These are phyloP conservation scores for Euproctis similis DNA, from an alignment of 2,888 invertebrate genomes.

Conservation along the genomic window DNA sequence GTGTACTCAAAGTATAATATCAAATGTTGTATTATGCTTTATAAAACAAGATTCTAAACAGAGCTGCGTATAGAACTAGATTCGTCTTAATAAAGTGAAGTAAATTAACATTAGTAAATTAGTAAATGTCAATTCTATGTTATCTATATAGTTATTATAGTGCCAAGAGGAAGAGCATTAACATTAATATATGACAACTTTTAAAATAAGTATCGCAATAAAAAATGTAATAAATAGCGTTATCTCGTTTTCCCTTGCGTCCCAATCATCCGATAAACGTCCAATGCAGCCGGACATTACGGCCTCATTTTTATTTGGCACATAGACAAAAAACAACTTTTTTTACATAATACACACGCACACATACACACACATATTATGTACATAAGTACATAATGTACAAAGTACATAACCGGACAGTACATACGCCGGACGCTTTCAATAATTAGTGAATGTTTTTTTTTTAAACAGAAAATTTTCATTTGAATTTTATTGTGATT, in stretches of 20 bases:
- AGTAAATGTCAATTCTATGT: conserved; percentile 14
- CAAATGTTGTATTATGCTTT: too few relatives aligned
- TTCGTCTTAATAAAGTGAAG: too few relatives aligned
- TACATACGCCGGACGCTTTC: conserved; percentile 46
- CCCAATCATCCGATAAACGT: conserved; percentile 62
- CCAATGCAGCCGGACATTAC: conserved; percentile 67
- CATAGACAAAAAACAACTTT: conserved; percentile 73
- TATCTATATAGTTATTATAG: not conserved
- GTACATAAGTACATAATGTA: conserved; percentile 16
- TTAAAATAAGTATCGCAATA: not conserved
- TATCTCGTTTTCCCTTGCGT: conserved; percentile 30
- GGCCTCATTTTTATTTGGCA: conserved; percentile 75
- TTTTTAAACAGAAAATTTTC: conserved; percentile 69
- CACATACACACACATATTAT: conserved; percentile 22
- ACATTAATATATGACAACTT: not conserved
- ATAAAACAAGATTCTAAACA: too few relatives aligned
- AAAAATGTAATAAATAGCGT: conserved; percentile 13
- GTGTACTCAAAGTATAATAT: too few relatives aligned
- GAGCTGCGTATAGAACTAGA: too few relatives aligned
- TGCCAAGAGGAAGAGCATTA: not conserved
- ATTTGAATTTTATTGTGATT: conserved; percentile 62
- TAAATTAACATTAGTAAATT: too few relatives aligned
- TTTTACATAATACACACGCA: conserved; percentile 56
- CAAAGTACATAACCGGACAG: conserved; percentile 35
- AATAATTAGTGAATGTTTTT: conserved; percentile 71